These are phyloP conservation scores for Sebastes melanostomus DNA, from an alignment of 2,797 vertebrate species.

Conservation along the genomic window DNA sequence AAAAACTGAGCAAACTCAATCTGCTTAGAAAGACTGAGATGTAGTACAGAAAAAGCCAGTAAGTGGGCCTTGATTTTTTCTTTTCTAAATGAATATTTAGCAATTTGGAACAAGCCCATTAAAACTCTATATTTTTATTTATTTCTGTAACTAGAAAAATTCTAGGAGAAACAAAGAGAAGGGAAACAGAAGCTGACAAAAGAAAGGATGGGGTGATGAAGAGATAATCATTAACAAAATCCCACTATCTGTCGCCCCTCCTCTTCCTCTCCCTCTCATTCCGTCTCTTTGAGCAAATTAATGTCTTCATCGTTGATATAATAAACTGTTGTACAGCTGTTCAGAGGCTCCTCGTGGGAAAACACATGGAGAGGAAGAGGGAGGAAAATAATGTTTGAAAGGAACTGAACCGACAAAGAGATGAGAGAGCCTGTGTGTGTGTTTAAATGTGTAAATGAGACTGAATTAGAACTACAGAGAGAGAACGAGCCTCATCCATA, in stretches of 20 bases:
- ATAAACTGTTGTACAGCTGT: conserved; percentile 55
- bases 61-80: too few species aligned
- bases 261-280: conserved; percentile 4
- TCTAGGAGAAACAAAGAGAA: not conserved
- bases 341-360: conserved; percentile 23
- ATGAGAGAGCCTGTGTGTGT: conserved; percentile 13
- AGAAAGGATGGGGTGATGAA: conserved; percentile 1
- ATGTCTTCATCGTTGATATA: conserved; percentile 46
- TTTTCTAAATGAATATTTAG: too few species aligned
- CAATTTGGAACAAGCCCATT: too few species aligned
- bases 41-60: too few species aligned
- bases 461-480: conserved; percentile 39
- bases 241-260: not conserved
- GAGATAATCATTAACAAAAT: conserved; percentile 25
- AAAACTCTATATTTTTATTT: not conserved
- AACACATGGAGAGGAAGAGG: conserved; percentile 25
- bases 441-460: conserved; percentile 40
- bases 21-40: too few species aligned
- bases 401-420: conserved; percentile 46
- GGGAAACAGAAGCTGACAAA: not conserved
- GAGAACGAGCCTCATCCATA: conserved; percentile 45
- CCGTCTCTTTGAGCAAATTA: conserved; percentile 46
- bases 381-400: conserved; percentile 43
- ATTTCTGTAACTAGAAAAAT: not conserved
- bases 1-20: too few species aligned